Evolutionary conservation across 2,113 vertebrate genomes (phyloP), one percentile per base, ranked within the genome.

Genomic region (Varanus salvator): DNA sequence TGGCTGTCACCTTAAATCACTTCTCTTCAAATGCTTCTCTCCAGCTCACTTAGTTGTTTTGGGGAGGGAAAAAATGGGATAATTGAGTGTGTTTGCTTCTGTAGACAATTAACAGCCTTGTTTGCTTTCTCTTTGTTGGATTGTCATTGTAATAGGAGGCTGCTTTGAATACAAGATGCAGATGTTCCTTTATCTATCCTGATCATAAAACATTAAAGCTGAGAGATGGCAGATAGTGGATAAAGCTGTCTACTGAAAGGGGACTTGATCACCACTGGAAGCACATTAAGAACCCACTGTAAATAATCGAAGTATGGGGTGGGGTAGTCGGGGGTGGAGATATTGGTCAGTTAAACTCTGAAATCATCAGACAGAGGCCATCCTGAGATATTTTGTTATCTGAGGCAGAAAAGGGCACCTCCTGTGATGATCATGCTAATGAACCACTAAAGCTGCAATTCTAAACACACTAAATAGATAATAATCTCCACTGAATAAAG

Each of bases 121-220:
- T 85, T 78, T 89, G 82, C 48, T 84, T 85, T 89, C n/a, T n/a
- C 17, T 89, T 85, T 85, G 82, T 89, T 78, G 50, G 82, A 66
- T 69, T 89, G 88, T 85, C 48, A 54, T 78, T 69, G 54, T 76
- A 75, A 60, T 85, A 69, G 68, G 74, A 85, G 64, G 48, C 75
- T 78, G 82, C 60, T 85, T 69, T 85, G 48, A 78, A 85, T 89
- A 50, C 31, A 68, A 89, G 85, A 89, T 27, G 15, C 82, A 85
- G 82, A 69, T 78, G 82, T 44, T 85, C 81, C 44, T 89, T 89
- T 77, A 69, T 89, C 88, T 69, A 48, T 11, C 48, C 29, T 54
- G 82, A 85, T 78, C 60, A 77, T 15, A 89, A 50, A 31, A 69
- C 29, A 85, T 66, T 50, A 50, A 85, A 69, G 60, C n/a, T 54